Percentiles rank a stretch among this genome's conserved stretches.
Evolutionary conservation across 1,140 invertebrate species (phyloP).

Genomic region (Pantala flavescens): DNA sequence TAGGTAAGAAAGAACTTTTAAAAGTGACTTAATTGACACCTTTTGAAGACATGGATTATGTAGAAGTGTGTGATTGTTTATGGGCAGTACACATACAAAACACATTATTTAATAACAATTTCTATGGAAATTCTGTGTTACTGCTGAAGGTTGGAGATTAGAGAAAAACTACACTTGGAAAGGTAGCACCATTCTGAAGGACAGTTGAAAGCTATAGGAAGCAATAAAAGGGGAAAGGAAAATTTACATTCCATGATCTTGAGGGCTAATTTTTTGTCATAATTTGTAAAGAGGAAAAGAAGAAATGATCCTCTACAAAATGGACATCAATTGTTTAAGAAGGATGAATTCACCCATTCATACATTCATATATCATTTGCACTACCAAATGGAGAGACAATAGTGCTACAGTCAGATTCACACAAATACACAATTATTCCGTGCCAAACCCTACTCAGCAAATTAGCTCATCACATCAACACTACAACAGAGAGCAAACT

Average conservation of each 20-base stretch:
- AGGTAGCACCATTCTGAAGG: neutral
- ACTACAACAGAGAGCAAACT: constrained; percentile 5
- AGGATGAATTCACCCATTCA: neutral
- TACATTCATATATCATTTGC: neutral
- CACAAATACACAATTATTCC: neutral
- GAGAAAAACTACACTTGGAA: neutral
- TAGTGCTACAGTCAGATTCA: constrained; percentile 3
- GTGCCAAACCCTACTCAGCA: neutral
- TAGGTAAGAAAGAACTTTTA: neutral
- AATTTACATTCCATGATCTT: neutral
- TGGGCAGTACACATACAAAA: neutral
- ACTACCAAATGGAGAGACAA: neutral
- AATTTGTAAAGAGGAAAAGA: neutral
- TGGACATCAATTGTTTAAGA: neutral
- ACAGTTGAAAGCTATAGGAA: neutral
- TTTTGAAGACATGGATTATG: neutral
- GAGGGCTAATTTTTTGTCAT: neutral
- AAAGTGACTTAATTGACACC: neutral
- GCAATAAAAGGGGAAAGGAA: neutral
- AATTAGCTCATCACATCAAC: neutral
- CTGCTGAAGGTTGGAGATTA: neutral
- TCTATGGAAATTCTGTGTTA: neutral
- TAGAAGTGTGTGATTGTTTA: neutral
- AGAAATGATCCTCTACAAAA: neutral
- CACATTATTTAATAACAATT: neutral